Evolutionary conservation across 2,797 vertebrate genomes (phyloP).

Genomic region (Loriculus beryllinus): DNA sequence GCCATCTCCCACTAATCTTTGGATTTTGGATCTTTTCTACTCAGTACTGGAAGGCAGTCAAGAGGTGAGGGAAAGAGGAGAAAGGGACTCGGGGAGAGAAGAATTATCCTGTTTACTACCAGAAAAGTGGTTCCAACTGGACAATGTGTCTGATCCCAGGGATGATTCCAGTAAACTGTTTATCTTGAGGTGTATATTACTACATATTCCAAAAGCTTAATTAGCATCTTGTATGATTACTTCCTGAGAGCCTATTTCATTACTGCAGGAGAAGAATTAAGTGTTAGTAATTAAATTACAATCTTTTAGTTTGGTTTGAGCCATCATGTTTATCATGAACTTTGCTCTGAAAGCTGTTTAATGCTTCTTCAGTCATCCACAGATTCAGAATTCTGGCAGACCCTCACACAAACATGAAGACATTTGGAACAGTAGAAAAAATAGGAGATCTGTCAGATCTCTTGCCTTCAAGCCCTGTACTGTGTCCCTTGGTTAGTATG

Average conservation of each 20-base stretch:
- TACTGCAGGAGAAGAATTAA: neutral
- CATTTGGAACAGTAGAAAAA: neutral
- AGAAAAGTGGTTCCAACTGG: neutral
- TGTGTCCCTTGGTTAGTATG: neutral
- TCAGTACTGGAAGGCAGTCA: neutral
- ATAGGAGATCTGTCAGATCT: neutral
- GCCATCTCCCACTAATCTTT: neutral
- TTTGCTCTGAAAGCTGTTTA: slow-evolving; percentile 33
- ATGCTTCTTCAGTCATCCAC: neutral
- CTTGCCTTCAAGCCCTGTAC: neutral
- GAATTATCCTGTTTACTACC: neutral
- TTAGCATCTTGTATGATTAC: neutral
- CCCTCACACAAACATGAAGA: neutral
- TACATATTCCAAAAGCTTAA: neutral
- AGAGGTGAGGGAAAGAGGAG: neutral
- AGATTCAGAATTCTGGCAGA: slow-evolving; percentile 6
- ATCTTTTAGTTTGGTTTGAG: neutral
- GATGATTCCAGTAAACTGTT: neutral
- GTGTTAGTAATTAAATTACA: neutral
- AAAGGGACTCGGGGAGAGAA: neutral
- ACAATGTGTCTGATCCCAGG: neutral
- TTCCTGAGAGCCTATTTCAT: neutral
- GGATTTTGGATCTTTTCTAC: neutral
- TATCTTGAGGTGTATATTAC: neutral
- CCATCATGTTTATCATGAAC: neutral